Base-by-base conservation (phyloP, 2,888 invertebrate species). In the Fragum fragum region DNA sequence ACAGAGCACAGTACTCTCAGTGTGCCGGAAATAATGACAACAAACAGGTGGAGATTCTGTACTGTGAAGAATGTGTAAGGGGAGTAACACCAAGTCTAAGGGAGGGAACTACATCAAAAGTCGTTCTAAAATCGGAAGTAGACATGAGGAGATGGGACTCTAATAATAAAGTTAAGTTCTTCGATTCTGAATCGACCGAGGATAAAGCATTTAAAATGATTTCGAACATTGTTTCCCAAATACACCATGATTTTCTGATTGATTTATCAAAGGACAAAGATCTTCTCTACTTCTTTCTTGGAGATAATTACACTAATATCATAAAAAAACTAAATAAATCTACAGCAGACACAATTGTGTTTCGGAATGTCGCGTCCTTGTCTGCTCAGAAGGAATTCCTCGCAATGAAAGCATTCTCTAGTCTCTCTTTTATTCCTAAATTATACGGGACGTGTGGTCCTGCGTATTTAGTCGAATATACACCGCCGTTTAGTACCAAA, bases 381-480 rank as follows among this genome's bases (percentile, higher is more conserved):
- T 32, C 23, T 6, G 39, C 39, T 11, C 63, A 63, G 21, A 21
- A n/a, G 9, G 63, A 63, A 28, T 39, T 36, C 36, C 11, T 63
- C 5, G 63, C 63, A 11, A 63, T 63, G 63, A 63, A 63, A 63
- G 63, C 36, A 29, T 63, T 36, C 39, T 26, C 29, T 9, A 9
- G 9, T 16, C 5, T 39, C 36, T 32, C 32, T 32, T 63, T 29
- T 21, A 63, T 63, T 5, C 63, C 63, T 1, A 63, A 63, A 36
- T 21, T 36, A 39, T 63, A 63, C 39, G 63, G 63, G 16, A 63
- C 63, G 6, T 63, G 63, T 63, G 63, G 63, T 1, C 39, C 63
- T 1, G 26, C 63, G 1, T 63, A 36, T n/a, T 39, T 63, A 21
- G 63, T 63, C 6, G 63, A 63, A 36, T 28, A 63, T 39, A 63